Evolutionary conservation across 2,113 vertebrate genomes (phyloP).

Genomic region (Thinocorus orbignyianus): DNA sequence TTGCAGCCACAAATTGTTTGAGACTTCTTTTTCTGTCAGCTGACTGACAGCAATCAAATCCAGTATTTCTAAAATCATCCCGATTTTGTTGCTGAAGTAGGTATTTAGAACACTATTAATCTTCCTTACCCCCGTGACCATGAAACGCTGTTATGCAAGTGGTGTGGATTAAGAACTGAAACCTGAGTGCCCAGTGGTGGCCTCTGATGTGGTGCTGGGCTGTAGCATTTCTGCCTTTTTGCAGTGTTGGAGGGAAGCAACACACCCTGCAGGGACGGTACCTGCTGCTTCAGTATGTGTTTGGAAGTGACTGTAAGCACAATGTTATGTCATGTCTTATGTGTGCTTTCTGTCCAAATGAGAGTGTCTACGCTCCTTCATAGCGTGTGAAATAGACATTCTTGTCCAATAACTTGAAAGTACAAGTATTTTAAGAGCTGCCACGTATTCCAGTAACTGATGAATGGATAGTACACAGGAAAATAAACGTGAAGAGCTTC

Average conservation of each 20-base stretch:
- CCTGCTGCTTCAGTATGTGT: not conserved
- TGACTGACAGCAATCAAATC: not conserved
- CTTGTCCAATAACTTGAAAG: not conserved
- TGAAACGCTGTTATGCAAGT: fast-evolving
- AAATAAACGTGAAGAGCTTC: not conserved
- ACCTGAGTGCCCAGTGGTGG: not conserved
- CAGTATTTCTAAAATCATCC: not conserved
- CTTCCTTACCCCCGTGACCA: not conserved
- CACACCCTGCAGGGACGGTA: not conserved
- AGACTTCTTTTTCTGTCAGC: not conserved
- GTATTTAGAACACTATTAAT: not conserved
- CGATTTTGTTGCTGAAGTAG: not conserved
- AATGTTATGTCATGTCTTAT: not conserved
- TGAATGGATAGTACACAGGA: not conserved
- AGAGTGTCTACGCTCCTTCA: not conserved
- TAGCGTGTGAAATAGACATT: not conserved
- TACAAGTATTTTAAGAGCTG: not conserved
- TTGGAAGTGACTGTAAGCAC: fast-evolving
- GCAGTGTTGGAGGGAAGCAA: not conserved
- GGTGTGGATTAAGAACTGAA: not conserved
- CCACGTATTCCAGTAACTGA: not conserved
- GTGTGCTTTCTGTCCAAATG: not conserved
- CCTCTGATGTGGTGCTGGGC: not conserved
- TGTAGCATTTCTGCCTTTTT: not conserved
- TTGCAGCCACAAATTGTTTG: not conserved